Percentiles rank a stretch among this genome's conserved stretches.
These are phyloP conservation scores for Siniperca scherzeri DNA, from an alignment of 2,797 vertebrate genomes.

Conservation along the genomic window DNA sequence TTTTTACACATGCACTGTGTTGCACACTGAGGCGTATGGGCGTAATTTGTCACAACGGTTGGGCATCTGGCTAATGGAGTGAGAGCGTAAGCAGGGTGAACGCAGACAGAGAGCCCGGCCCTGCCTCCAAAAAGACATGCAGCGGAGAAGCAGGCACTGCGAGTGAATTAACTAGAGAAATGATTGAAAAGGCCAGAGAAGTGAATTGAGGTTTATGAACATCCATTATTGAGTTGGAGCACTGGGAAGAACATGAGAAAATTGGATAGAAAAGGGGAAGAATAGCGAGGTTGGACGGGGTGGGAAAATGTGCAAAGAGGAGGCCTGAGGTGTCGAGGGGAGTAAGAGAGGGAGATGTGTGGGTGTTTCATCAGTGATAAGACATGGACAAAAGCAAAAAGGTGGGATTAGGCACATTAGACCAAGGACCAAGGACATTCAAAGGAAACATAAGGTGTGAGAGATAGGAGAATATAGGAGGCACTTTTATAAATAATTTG, in stretches of 20 bases:
- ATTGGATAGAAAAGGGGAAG: slow-evolving; percentile 33
- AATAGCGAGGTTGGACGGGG: slow-evolving; percentile 33
- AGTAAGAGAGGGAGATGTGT: slow-evolving; percentile 16
- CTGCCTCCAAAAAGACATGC: slow-evolving; percentile 44
- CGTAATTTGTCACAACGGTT: slow-evolving; percentile 66
- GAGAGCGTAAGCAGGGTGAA: slow-evolving; percentile 52
- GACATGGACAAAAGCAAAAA: slow-evolving; percentile 40
- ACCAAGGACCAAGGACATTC: not conserved
- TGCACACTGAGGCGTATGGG: slow-evolving; percentile 48
- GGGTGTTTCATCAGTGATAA: slow-evolving; percentile 49
- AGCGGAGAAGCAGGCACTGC: slow-evolving; percentile 4
- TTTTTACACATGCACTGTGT: slow-evolving; percentile 17
- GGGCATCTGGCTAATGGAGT: slow-evolving; percentile 65
- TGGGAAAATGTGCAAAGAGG: slow-evolving; percentile 29
- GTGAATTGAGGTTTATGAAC: slow-evolving; percentile 69
- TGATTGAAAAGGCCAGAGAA: slow-evolving; percentile 67
- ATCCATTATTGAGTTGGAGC: slow-evolving; percentile 69
- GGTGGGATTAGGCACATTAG: slow-evolving; percentile 22
- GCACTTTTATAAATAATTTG: slow-evolving; percentile 20
- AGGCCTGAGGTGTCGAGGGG: slow-evolving; percentile 27
- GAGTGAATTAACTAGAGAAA: slow-evolving; percentile 66
- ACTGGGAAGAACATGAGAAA: slow-evolving; percentile 55
- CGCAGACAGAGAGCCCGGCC: slow-evolving; percentile 50
- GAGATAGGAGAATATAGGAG: slow-evolving; percentile 15
- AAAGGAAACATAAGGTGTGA: slow-evolving; percentile 19